Evolutionary conservation across 2,888 invertebrate species (phyloP).

Genomic region (Omphaloscelis lunosa): DNA sequence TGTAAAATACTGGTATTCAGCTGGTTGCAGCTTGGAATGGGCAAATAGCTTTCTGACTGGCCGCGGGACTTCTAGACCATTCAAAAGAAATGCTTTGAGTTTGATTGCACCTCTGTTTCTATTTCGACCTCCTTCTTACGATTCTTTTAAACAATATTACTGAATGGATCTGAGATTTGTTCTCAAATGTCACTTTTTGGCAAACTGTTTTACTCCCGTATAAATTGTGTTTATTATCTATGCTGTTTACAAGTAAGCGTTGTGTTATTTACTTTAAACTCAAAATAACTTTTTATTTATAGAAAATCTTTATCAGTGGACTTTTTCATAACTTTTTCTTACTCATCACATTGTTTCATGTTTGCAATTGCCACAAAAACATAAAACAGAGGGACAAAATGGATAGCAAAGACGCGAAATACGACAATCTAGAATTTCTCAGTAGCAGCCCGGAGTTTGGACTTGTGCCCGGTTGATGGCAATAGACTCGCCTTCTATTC

Average conservation of each 20-base stretch:
- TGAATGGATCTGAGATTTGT: not conserved
- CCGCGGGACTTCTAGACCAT: too few species aligned
- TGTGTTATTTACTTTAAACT: conserved; percentile 6
- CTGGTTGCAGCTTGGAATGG: too few species aligned
- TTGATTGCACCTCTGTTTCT: not conserved
- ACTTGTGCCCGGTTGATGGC: too few species aligned
- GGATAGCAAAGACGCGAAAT: not conserved
- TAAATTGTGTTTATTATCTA: too few species aligned
- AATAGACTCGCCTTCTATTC: too few species aligned
- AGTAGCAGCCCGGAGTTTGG: too few species aligned
- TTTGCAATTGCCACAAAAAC: not conserved
- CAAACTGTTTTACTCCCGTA: not conserved
- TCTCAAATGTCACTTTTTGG: not conserved
- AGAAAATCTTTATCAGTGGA: not conserved
- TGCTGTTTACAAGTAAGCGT: not conserved
- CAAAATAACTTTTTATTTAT: not conserved
- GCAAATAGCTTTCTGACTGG: too few species aligned
- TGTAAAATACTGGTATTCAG: too few species aligned
- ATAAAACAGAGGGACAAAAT: not conserved
- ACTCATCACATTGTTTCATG: too few species aligned
- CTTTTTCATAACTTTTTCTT: not conserved
- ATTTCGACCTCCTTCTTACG: not conserved
- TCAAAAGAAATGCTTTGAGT: too few species aligned
- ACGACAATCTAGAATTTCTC: too few species aligned
- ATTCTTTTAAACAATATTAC: not conserved